Evolutionary conservation across 2,113 vertebrate genomes (phyloP).

Genomic region (Dicrurus megarhynchus): DNA sequence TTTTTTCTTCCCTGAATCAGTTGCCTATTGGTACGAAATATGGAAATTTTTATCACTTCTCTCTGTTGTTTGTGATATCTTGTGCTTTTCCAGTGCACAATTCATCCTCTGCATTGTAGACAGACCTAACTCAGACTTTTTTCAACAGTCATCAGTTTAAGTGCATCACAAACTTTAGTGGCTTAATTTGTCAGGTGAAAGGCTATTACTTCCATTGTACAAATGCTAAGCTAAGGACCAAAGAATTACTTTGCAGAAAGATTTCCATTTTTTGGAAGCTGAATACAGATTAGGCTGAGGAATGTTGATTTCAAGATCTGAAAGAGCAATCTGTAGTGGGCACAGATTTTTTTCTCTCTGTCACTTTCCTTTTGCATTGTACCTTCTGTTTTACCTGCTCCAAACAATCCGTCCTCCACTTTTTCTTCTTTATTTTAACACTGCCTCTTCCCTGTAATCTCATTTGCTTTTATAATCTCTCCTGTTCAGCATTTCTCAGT

Average conservation of each 20-base stretch:
- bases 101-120: background rate
- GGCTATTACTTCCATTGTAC: background rate
- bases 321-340: background rate
- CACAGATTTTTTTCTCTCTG: background rate
- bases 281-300: background rate
- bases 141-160: background rate
- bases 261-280: background rate
- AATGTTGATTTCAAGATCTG: background rate
- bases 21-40: background rate
- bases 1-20: background rate
- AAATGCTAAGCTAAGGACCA: background rate
- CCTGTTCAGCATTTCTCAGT: background rate
- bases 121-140: background rate
- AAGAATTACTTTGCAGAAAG: background rate
- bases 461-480: background rate
- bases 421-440: background rate
- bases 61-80: background rate
- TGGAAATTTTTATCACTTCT: background rate
- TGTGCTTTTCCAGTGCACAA: background rate
- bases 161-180: background rate
- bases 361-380: background rate
- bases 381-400: background rate
- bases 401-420: background rate
- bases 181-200: conserved; percentile 3
- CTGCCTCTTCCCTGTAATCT: background rate